Evolutionary conservation across 1,140 invertebrate species (phyloP).

Genomic region (Atta colombica): DNA sequence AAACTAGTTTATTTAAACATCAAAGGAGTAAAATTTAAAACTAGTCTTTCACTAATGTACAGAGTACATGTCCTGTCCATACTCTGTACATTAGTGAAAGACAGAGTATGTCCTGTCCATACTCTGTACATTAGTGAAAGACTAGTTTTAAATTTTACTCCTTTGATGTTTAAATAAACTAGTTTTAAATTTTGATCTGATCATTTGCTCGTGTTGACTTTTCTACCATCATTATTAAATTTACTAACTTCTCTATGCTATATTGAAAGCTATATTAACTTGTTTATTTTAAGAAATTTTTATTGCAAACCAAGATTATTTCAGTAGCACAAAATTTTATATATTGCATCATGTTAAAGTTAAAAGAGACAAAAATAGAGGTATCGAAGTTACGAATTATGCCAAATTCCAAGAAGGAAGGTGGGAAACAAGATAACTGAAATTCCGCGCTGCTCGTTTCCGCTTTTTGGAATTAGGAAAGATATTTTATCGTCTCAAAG

Average conservation of each 20-base stretch:
- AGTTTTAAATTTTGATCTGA: too few species aligned
- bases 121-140: too few species aligned
- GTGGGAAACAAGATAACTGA: slow-evolving; percentile 43
- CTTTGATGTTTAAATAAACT: too few species aligned
- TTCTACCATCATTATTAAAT: background rate
- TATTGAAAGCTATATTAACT: background rate
- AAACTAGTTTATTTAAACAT: too few species aligned
- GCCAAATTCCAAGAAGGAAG: slow-evolving; percentile 22
- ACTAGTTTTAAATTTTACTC: too few species aligned
- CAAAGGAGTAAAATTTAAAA: too few species aligned
- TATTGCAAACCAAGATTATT: slow-evolving; percentile 8
- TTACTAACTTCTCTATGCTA: too few species aligned
- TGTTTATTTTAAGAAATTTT: background rate
- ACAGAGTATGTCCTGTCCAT: too few species aligned
- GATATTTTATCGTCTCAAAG: slow-evolving; percentile 46
- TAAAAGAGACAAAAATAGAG: slow-evolving; percentile 5
- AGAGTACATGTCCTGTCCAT: too few species aligned
- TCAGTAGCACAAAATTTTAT: background rate
- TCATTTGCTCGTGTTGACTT: too few species aligned
- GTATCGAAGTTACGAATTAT: slow-evolving; percentile 40
- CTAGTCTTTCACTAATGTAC: too few species aligned
- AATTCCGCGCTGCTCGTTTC: slow-evolving; percentile 42
- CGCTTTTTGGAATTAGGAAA: slow-evolving; percentile 9
- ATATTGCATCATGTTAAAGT: background rate
- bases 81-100: too few species aligned